Percentiles rank a stretch among this genome's conserved stretches.
These are phyloP conservation scores for Oriolus oriolus DNA, from an alignment of 2,113 vertebrate genomes.

Conservation along the genomic window DNA sequence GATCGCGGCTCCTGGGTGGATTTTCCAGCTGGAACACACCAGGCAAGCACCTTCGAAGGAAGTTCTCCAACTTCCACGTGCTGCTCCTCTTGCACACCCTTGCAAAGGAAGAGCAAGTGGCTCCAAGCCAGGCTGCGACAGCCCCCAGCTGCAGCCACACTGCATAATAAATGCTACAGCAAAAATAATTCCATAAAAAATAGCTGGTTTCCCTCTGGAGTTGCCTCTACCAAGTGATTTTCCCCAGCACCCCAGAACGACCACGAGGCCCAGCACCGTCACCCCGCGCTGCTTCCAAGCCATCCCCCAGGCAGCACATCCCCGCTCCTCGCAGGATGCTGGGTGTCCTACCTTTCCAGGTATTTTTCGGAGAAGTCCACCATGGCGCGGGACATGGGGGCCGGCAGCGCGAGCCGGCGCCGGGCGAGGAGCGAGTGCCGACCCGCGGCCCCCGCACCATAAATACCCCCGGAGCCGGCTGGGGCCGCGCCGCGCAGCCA, in stretches of 20 bases:
- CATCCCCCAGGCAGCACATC: not conserved
- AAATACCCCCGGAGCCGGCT: conserved; percentile 12
- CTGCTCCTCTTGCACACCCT: not conserved
- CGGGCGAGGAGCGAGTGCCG: not conserved
- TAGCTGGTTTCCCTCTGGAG: not conserved
- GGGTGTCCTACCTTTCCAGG: conserved; percentile 81
- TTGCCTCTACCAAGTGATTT: not conserved
- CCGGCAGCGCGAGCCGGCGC: not conserved
- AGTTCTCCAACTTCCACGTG: not conserved
- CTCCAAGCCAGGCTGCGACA: not conserved
- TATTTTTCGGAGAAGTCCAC: conserved; percentile 87
- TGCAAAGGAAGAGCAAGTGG: not conserved
- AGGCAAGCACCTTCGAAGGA: not conserved
- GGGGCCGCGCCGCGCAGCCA: conserved; percentile 64
- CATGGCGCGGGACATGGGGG: conserved; percentile 74
- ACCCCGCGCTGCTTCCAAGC: rapidly evolving
- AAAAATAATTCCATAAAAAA: not conserved
- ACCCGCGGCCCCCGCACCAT: not conserved
- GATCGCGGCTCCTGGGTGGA: not conserved
- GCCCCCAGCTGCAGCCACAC: rapidly evolving
- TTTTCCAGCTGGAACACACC: not conserved
- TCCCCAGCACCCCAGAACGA: rapidly evolving
- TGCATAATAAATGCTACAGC: not conserved
- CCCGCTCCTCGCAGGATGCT: not conserved
- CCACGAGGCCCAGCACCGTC: not conserved